Evolutionary conservation across 92 coral and sea anemone genomes (phyloP), one percentile per base, ranked within the genome.

Genomic region (Epizoanthus fatuus): DNA sequence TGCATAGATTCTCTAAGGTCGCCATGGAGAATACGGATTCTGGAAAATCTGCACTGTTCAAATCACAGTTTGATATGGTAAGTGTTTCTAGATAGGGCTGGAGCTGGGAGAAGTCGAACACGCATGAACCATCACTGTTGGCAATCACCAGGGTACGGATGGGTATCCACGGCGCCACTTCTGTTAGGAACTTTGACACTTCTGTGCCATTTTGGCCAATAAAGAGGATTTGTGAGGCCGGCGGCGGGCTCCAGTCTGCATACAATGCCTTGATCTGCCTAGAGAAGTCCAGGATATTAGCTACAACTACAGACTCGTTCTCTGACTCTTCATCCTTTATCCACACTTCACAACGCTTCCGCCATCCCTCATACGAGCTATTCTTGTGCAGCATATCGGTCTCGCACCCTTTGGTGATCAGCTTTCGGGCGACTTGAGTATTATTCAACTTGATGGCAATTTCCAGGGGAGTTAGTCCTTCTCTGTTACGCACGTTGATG

Each of bases 201-300:
- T 95, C 98, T 38, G 93, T 84, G 37, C 94, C 94, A 20, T 87
- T 84, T 57, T 95, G 96, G 68, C 98, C 98, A 81, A 93, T 92
- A 70, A 95, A 53, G 68, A 92, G 85, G 45, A 95, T 74, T 49
- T 84, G 86, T 13, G 88, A 84, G 9, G 82, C 93, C 7, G 86
- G 83, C 25, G 95, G 96, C 32, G 87, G 92, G 2, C 78, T 81
- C 60, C 91, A 81, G 68, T 91, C 84, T 25, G 96, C 90, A 78
- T 90, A 95, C 83, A 93, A 90, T 38, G 89, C 81, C 54, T 87
- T 82, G 89, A 95, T 42, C 60, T 84, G 84, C 72, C 94, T 75
- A n/a, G 96, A 86, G 9, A 95, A 86, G 12, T 93, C 96, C 62
- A 79, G 20, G 37, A 95, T 45, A 52, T 88, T 84, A 11, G 86